Percentiles rank a stretch among this genome's conserved stretches.
Conservation (phyloP, 2,797 vertebrate genomes). For the Crenuchus spilurus region DNA sequence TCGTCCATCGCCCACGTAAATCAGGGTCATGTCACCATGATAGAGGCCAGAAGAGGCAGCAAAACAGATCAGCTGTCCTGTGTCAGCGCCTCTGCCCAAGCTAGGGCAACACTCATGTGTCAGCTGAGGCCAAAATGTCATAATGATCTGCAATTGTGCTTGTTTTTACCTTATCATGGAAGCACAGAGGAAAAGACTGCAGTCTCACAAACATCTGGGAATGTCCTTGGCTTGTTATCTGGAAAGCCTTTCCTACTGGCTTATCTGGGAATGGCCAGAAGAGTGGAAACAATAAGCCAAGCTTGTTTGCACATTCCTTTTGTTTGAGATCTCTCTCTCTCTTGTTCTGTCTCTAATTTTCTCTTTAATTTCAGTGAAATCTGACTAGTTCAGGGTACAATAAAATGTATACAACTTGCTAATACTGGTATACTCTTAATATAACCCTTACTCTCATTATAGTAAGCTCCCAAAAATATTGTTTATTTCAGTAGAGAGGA, state of each 20-base stretch:
- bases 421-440: too few relatives aligned
- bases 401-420: not conserved
- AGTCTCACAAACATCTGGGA: constrained; percentile 60
- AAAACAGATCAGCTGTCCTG: constrained; percentile 49
- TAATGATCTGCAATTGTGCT: constrained; percentile 41
- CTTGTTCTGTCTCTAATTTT: constrained; percentile 1
- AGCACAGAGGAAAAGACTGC: constrained; percentile 57
- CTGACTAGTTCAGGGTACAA: not conserved
- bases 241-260: constrained; percentile 47
- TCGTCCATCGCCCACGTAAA: constrained; percentile 40
- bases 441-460: too few relatives aligned
- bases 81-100: constrained; percentile 39
- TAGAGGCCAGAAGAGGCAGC: constrained; percentile 32
- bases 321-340: constrained; percentile 6
- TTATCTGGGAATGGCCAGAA: constrained; percentile 61
- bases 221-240: constrained; percentile 49
- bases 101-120: constrained; percentile 52
- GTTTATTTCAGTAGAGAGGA: too few relatives aligned
- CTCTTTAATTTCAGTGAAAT: not conserved
- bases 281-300: constrained; percentile 52
- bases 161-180: constrained; percentile 61
- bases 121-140: constrained; percentile 35
- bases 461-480: too few relatives aligned
- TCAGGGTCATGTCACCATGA: constrained; percentile 40
- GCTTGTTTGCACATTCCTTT: not conserved